These are phyloP conservation scores for Thomomys bottae DNA, from an alignment of 2,113 vertebrate species.

Conservation along the genomic window DNA sequence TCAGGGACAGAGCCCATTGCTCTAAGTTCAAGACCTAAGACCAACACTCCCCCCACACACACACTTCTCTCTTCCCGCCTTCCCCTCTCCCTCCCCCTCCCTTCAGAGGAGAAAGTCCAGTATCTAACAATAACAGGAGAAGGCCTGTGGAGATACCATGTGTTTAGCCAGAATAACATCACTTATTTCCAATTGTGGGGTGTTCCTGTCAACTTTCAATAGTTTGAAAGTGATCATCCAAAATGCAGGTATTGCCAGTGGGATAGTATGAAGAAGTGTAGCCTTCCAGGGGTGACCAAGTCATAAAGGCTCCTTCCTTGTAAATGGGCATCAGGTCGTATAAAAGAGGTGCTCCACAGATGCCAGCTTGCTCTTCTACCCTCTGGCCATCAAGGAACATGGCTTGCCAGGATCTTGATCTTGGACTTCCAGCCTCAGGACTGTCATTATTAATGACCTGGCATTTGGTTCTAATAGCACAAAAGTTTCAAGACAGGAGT, in stretches of 20 bases:
- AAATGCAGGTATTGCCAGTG: neutral
- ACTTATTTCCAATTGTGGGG: rapidly evolving
- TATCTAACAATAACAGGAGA: neutral
- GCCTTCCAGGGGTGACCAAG: neutral
- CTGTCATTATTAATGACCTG: neutral
- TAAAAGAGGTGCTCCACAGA: neutral
- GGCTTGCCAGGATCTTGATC: neutral
- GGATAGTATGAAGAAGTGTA: neutral
- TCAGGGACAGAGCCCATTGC: too few relatives aligned
- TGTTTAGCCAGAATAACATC: neutral
- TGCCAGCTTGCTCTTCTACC: neutral
- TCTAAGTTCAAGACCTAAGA: too few relatives aligned
- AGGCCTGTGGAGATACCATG: neutral
- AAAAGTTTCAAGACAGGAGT: neutral
- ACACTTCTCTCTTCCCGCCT: too few relatives aligned
- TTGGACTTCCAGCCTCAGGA: neutral
- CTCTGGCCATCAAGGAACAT: neutral
- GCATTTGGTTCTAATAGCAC: neutral
- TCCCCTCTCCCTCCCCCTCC: too few relatives aligned
- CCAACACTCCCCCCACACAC: too few relatives aligned
- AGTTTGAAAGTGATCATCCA: neutral
- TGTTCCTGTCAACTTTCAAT: too few relatives aligned
- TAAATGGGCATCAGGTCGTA: neutral
- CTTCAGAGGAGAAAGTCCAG: too few relatives aligned
- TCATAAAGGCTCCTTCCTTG: neutral